phyloP scores from a whole-genome alignment of 2,888 invertebrate species.

The Megaustenia siamemsis region DNA sequence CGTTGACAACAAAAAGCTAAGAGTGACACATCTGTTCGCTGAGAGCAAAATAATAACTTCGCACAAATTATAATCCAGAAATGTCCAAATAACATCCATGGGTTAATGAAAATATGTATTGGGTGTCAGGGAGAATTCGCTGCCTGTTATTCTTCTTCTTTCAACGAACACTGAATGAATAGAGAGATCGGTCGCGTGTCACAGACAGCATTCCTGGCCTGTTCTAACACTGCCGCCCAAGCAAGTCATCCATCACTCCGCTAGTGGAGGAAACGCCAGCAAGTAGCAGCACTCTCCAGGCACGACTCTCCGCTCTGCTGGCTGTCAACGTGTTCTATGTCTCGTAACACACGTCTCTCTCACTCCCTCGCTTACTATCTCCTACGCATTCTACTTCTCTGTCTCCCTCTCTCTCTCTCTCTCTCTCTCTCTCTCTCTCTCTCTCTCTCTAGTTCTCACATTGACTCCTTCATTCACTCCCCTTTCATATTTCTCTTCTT shows the following conservation, averaged over 20 bases:
- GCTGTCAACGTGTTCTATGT: slow-evolving; percentile 14
- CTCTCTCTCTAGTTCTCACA: slow-evolving; percentile 11
- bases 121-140: neutral
- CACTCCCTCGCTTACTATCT: slow-evolving; percentile 16
- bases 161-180: neutral
- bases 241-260: slow-evolving; percentile 14
- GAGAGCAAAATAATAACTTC: neutral
- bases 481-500: neutral
- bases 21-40: neutral
- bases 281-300: slow-evolving; percentile 4
- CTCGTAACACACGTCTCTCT: slow-evolving; percentile 16
- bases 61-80: neutral
- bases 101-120: neutral
- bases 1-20: neutral
- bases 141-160: neutral
- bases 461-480: neutral
- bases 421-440: slow-evolving; percentile 26
- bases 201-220: neutral
- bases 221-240: neutral
- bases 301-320: neutral
- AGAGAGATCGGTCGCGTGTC: neutral
- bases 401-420: slow-evolving; percentile 24
- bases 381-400: slow-evolving; percentile 9
- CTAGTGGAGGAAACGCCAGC: neutral
- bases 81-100: neutral